Base-by-base conservation (phyloP, 2,113 vertebrate species). In the Spermophilus dauricus region DNA sequence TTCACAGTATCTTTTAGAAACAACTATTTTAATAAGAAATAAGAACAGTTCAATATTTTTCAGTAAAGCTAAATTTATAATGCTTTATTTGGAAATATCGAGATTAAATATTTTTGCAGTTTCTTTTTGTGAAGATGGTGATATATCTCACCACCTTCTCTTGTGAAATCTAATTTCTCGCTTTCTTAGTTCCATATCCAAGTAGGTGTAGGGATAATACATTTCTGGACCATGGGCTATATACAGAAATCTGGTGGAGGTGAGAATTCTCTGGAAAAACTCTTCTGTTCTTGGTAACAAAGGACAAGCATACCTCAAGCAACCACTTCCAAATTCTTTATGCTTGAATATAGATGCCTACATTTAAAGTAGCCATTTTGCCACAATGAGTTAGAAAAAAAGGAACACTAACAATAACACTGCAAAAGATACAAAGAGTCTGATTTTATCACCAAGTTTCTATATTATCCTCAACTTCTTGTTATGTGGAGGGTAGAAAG, bases 21-120 rank as follows among this genome's bases (percentile, higher is more conserved):
- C n/a, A 91, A 28, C 34, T 63, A 93, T 24, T 89, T 96, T 91
- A 95, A 16, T 45, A 45, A 80, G 18, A 96, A 56, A 93, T 87
- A 87, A 65, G n/a, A 92, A 9, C 22, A 61, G n/a, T 78, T 87
- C 48, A 95, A 17, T 81, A 37, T 72, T 93, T 86, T 94, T 96
- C 37, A 91, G 20, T 84, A 76, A 88, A 93, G 75, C 9, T 69
- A 70, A 96, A 94, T 61, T 87, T 90, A 12, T 96, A 85, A 51
- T 73, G 6, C 63, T 85, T 97, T 73, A 90, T 75, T 84, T 84
- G 42, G 58, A 91, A 95, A n/a, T 82, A 76, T 65, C 26, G 70
- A 88, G 17, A 72, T 51, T 93, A 91, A 81, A 70, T 34, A 69
- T 63, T 61, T 89, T 83, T 87, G 2, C 1, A 30, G 34, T 72